These are phyloP conservation scores for Andricus curvator DNA, from an alignment of 2,888 invertebrate species.

Conservation along the genomic window DNA sequence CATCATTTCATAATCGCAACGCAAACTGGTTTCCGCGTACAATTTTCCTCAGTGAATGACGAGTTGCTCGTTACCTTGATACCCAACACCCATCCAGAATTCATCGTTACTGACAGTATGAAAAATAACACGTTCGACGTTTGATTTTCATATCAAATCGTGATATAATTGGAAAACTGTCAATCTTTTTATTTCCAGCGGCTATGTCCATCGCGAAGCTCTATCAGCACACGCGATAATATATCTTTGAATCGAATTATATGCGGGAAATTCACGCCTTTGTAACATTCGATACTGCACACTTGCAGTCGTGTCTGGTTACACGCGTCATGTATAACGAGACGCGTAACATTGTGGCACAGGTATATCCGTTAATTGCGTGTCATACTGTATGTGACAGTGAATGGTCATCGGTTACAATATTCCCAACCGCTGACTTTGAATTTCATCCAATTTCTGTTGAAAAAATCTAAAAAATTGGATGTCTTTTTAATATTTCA, in stretches of 20 bases:
- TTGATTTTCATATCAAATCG: conserved; percentile 25
- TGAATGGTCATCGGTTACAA: conserved; percentile 33
- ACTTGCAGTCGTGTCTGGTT: conserved; percentile 26
- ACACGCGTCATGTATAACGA: conserved; percentile 29
- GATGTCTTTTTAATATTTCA: not conserved
- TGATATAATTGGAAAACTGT: conserved; percentile 22
- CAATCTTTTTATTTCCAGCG: conserved; percentile 20
- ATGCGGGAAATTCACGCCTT: conserved; percentile 8
- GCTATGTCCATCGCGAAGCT: not conserved
- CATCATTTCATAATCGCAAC: conserved; percentile 74
- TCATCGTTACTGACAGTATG: conserved; percentile 41
- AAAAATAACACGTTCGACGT: conserved; percentile 25
- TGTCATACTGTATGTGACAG: conserved; percentile 25
- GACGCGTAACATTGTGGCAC: conserved; percentile 24
- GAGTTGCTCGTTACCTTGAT: conserved; percentile 51
- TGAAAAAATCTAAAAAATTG: not conserved
- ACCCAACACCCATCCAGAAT: not conserved
- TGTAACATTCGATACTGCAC: conserved; percentile 32
- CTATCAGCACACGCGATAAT: conserved; percentile 4
- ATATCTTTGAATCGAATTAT: conserved; percentile 19
- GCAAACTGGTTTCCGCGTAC: conserved; percentile 70
- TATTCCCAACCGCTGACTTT: conserved; percentile 9
- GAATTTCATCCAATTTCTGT: not conserved
- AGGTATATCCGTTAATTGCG: conserved; percentile 35
- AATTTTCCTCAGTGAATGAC: conserved; percentile 59